These are phyloP conservation scores for Ceramica pisi DNA, from an alignment of 2,888 invertebrate genomes.

Conservation along the genomic window DNA sequence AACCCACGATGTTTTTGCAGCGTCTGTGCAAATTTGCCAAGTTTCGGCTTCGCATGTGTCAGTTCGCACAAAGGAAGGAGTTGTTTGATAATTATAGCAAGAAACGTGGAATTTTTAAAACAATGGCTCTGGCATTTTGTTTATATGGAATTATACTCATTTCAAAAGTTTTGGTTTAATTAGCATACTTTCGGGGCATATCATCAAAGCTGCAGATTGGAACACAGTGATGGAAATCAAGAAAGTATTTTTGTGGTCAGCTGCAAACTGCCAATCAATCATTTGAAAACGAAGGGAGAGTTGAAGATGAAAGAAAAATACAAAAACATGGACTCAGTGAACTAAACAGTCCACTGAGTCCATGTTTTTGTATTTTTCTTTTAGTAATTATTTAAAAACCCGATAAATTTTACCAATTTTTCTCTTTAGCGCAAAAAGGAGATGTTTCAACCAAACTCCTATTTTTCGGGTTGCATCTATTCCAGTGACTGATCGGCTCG, in stretches of 20 bases:
- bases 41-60: slow-evolving; percentile 79
- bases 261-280: background rate
- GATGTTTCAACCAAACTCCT: no score
- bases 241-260: background rate
- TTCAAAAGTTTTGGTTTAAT: slow-evolving; percentile 35
- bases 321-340: no score
- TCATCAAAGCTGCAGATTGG: slow-evolving; percentile 2
- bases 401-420: no score
- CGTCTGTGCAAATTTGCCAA: slow-evolving; percentile 85
- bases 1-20: slow-evolving; percentile 83
- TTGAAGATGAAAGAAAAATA: no score
- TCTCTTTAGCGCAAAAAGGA: no score
- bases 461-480: no score
- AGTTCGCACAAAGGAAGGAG: slow-evolving; percentile 70
- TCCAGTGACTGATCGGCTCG: no score
- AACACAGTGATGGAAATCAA: background rate
- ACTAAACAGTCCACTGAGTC: no score
- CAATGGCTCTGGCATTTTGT: slow-evolving; percentile 49
- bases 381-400: background rate
- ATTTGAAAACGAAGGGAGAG: background rate
- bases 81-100: slow-evolving; percentile 56
- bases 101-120: slow-evolving; percentile 61
- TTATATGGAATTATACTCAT: slow-evolving; percentile 34
- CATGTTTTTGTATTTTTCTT: background rate
- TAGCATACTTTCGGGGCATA: slow-evolving; percentile 21